phyloP scores from a whole-genome alignment of 2,888 invertebrate genomes.

The Cephalotes varians region DNA sequence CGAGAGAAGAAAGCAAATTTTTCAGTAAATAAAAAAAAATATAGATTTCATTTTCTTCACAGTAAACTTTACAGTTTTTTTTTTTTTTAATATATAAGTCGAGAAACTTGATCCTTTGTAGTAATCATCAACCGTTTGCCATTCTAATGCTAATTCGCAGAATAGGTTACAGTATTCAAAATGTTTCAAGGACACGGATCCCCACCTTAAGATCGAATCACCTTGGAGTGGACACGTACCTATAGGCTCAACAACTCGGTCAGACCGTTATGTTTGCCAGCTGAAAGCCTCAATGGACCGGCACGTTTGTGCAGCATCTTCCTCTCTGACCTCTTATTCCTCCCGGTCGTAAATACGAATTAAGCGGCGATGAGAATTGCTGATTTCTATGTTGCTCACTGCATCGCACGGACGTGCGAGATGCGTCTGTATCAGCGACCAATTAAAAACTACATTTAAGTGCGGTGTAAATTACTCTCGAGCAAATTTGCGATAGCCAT shows the following conservation, averaged over 20 bases:
- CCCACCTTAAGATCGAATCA: conserved; percentile 74
- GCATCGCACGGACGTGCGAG: not conserved
- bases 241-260: conserved; percentile 78
- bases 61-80: too few relatives aligned
- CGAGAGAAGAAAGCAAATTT: not conserved
- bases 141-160: not conserved
- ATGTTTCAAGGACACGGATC: conserved; percentile 76
- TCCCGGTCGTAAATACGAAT: conserved; percentile 48
- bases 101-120: not conserved
- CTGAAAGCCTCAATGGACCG: conserved; percentile 81
- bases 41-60: not conserved
- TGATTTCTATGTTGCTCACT: not conserved
- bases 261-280: conserved; percentile 81
- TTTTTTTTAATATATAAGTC: not conserved
- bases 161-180: conserved; percentile 60
- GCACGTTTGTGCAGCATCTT: conserved; percentile 62
- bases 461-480: conserved; percentile 15
- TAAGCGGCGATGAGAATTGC: conserved; percentile 25
- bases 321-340: conserved; percentile 59
- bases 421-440: not conserved
- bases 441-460: conserved; percentile 1
- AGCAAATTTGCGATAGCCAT: conserved; percentile 5
- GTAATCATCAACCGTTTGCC: not conserved
- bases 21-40: not conserved
- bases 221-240: conserved; percentile 52